Base-by-base conservation (phyloP, 1,140 invertebrate species). In the Acromyrmex heyeri region DNA sequence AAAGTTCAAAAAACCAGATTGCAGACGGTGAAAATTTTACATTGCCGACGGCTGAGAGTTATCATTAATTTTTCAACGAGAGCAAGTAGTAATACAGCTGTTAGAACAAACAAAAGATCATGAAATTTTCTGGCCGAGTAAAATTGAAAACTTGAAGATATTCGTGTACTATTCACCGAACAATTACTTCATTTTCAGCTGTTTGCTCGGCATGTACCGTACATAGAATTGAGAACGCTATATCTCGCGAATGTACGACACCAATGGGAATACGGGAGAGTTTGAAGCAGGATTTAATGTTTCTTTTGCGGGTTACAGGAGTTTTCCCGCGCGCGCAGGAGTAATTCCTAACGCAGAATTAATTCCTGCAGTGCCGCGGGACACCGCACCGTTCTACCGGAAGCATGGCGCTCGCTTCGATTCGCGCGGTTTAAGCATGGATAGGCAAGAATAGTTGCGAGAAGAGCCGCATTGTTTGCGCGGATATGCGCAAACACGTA, bases 321-420 rank as follows among this genome's bases (percentile, higher is more conserved):
- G 85, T 79, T 73, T 86, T 77, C 67, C 7, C 50, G 78, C 14
- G 18, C 53, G 61, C 48, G 30, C 48, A 7, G 64, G 12, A 67
- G 27, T 34, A 55, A 69, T 79, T 78, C 38, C 27, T 65, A 78
- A 78, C 76, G 76, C 76, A 67, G 61, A 78, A 90, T 90, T 90
- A 90, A 89, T 90, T 87, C 77, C 78, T 55, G 67, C 34, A 44
- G 34, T 34, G 55, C 79, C 55, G 79, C 79, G 69, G 55, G 79
- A 83, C 69, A 75, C 14, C 79, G 55, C 53, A 53, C 48, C 21
- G n/a, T 62, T 75, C 27, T 34, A 38, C 10, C 24, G 34, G 65
- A 82, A 38, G 27, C 34, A 18, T 4, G 55, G 53, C 12, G 38
- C 14, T 62, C 55, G 79, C 69, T 83, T 83, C 79, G 44, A 83